Evolutionary conservation across 2,797 vertebrate species (phyloP).

Genomic region (Zalophus californianus): DNA sequence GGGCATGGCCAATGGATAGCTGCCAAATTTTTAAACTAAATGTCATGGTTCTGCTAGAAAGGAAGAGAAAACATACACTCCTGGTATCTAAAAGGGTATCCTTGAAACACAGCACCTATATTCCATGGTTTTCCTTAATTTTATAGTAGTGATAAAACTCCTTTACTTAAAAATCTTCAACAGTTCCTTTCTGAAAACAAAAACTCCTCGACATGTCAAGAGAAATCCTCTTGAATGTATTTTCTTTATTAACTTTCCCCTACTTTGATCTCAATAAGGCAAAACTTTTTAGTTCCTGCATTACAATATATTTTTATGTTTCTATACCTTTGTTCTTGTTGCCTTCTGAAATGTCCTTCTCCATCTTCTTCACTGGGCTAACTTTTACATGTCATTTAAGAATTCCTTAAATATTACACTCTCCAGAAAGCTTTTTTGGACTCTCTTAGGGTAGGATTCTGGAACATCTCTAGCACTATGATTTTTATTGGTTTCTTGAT

Average conservation of each 20-base stretch:
- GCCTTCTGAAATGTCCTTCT: conserved; percentile 59
- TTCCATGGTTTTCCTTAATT: conserved; percentile 44
- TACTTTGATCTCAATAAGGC: background rate
- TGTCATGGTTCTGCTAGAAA: background rate
- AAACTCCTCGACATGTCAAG: conserved; percentile 12
- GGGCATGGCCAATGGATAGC: background rate
- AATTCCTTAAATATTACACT: conserved; percentile 55
- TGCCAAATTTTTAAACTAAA: conserved; percentile 45
- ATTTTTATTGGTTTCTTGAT: conserved; percentile 53
- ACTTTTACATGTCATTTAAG: background rate
- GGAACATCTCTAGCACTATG: conserved; percentile 48
- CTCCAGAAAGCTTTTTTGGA: conserved; percentile 27
- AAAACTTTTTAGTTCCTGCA: conserved; percentile 29
- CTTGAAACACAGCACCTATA: background rate
- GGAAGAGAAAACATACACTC: background rate
- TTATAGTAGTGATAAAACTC: conserved; percentile 43
- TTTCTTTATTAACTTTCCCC: background rate
- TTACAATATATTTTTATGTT: background rate
- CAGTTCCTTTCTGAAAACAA: conserved; percentile 37
- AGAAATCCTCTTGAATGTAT: conserved; percentile 40
- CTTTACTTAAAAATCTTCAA: conserved; percentile 55
- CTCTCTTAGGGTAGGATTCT: conserved; percentile 5
- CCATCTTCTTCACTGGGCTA: conserved; percentile 31
- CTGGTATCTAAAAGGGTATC: background rate
- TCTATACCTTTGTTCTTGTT: conserved; percentile 17